phyloP scores from a whole-genome alignment of 2,888 invertebrate genomes.

The Ephialtes manifestator region DNA sequence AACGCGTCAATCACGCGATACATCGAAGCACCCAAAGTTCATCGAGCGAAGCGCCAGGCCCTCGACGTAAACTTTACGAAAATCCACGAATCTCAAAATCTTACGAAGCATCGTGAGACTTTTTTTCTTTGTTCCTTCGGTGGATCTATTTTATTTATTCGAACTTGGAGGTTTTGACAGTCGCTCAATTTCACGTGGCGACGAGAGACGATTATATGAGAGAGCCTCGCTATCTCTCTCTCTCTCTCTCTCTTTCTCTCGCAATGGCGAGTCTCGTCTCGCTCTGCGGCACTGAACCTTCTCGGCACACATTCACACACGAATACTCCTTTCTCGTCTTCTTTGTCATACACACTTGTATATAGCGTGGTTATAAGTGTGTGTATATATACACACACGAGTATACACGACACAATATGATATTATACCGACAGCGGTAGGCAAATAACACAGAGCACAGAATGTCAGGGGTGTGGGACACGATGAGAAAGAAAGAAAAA shows the following conservation, averaged over 20 bases:
- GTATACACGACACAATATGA: slow-evolving; percentile 16
- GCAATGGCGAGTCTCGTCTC: neutral
- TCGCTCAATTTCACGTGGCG: slow-evolving; percentile 42
- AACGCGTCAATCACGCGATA: slow-evolving; percentile 3
- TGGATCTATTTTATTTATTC: no score
- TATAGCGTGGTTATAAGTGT: neutral
- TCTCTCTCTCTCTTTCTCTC: slow-evolving; percentile 24
- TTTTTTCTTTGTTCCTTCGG: neutral
- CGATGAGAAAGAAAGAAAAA: neutral
- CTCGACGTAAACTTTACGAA: slow-evolving; percentile 8
- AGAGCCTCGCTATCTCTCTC: neutral
- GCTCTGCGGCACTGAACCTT: slow-evolving; percentile 29
- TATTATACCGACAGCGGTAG: slow-evolving; percentile 11
- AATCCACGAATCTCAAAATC: slow-evolving; percentile 8
- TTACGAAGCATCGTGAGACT: neutral
- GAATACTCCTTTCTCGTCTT: neutral
- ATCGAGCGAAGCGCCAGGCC: neutral
- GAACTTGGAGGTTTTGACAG: neutral
- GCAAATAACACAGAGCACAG: slow-evolving; percentile 15
- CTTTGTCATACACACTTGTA: slow-evolving; percentile 6
- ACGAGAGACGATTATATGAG: neutral
- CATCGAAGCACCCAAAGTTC: slow-evolving; percentile 21
- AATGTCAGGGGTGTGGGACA: neutral
- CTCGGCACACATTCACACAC: slow-evolving; percentile 19
- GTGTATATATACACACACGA: neutral